Conservation (phyloP, 2,888 invertebrate genomes). For the Dryocosmus kuriphilus region DNA sequence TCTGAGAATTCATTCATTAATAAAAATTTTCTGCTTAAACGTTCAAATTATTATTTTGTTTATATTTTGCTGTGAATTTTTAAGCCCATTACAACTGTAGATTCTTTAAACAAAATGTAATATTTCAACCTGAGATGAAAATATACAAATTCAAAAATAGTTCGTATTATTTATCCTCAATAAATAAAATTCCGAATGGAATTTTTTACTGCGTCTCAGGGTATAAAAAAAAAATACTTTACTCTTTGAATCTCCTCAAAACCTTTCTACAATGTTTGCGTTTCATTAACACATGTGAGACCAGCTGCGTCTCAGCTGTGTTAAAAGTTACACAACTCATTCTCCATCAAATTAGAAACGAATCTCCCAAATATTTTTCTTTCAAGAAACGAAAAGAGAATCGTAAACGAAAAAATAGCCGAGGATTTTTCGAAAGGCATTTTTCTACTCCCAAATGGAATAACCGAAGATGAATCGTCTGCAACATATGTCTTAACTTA, state of each 20-base stretch:
- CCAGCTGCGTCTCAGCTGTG: conserved; percentile 23
- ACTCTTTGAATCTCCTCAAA: not conserved
- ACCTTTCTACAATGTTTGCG: conserved; percentile 36
- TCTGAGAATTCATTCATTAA: too few relatives aligned
- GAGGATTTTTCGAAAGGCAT: conserved; percentile 4
- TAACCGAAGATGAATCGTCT: conserved; percentile 35
- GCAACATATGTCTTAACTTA: not conserved
- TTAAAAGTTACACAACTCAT: conserved; percentile 31
- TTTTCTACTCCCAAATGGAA: conserved; percentile 12
- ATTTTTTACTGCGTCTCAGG: conserved; percentile 1
- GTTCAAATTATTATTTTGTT: too few relatives aligned
- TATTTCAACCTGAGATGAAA: too few relatives aligned
- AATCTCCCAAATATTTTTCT: not conserved
- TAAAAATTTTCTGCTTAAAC: too few relatives aligned
- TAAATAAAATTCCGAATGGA: not conserved
- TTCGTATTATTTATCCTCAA: too few relatives aligned
- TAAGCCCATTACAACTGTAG: too few relatives aligned
- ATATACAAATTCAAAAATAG: too few relatives aligned
- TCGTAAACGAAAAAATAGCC: not conserved
- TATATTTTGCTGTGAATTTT: too few relatives aligned
- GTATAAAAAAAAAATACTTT: not conserved
- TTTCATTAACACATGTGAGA: conserved; percentile 39
- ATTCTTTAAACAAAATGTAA: too few relatives aligned
- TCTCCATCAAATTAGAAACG: conserved; percentile 15
- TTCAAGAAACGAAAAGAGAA: not conserved